Evolutionary conservation across 2,888 invertebrate genomes (phyloP), one percentile per base, ranked within the genome.

Genomic region (Zhengitettix transpicula): DNA sequence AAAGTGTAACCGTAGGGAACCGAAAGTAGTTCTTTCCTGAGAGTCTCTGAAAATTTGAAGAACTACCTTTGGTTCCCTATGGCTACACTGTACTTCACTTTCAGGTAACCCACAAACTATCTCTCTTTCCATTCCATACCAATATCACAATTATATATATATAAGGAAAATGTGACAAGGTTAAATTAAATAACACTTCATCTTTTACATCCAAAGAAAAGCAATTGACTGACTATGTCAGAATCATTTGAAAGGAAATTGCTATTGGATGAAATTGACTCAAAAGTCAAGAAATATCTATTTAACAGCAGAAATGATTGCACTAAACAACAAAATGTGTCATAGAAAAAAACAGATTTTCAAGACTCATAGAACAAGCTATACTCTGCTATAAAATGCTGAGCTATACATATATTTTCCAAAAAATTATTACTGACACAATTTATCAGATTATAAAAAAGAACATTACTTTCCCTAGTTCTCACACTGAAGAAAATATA

Each of bases 261-360:
- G 58, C 40, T 62, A 55, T 66, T 66, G 64, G 66, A 65, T 57
- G 61, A 66, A 16, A 67, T 67, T 61, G 67, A 68, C 57, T 17
- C 62, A 9, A 67, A 67, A 65, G 62, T 67, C 9, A 67, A 62
- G 63, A 64, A 66, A 62, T 67, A 66, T 61, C 65, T 70, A 68
- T 64, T 66, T 67, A 60, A 67, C 70, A 56, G 68, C 65, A 17
- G 71, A 69, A 69, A 70, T 68, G 67, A 69, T 70, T 66, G 69
- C 68, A 28, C 11, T 69, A 59, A 68, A 69, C 52, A 69, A 69
- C 62, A 64, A 68, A 58, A 7, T 64, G 62, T 40, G 62, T 70
- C n/a, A 67, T 69, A 56, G 67, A n/a, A 70, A 63, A 58, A 61
- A 41, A 59, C 62, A 16, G 69, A 69, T 10, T 70, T 61, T 63